Evolutionary conservation across 2,888 invertebrate species (phyloP).

Genomic region (Melinopterus prodromus): DNA sequence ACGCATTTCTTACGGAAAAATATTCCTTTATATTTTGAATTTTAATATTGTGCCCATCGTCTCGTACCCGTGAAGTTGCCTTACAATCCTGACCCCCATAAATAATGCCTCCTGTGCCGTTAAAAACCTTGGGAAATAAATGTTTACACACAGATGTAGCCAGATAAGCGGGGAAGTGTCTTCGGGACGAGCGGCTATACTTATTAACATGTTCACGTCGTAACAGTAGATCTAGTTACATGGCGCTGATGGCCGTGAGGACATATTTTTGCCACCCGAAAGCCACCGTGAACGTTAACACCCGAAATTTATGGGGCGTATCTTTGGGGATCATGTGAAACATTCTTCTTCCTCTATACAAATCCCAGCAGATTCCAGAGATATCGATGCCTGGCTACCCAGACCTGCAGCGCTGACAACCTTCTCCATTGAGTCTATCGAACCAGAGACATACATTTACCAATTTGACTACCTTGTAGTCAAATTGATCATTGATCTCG

Average conservation of each 20-base stretch:
- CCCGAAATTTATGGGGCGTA: slow-evolving; percentile 8
- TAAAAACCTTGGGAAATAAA: slow-evolving; percentile 56
- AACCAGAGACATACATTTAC: background rate
- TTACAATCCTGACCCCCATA: slow-evolving; percentile 54
- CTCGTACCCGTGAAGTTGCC: slow-evolving; percentile 38
- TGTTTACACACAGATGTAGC: slow-evolving; percentile 56
- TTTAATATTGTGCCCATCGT: slow-evolving; percentile 23
- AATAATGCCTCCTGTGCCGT: slow-evolving; percentile 53
- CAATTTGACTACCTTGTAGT: too few species aligned
- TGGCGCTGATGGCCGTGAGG: slow-evolving; percentile 16
- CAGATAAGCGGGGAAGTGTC: slow-evolving; percentile 46
- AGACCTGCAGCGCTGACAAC: background rate
- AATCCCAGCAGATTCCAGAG: background rate
- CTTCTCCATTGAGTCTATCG: background rate
- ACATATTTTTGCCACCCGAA: slow-evolving; percentile 12
- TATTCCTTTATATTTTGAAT: slow-evolving; percentile 51
- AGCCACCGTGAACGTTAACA: slow-evolving; percentile 10
- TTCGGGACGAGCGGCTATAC: slow-evolving; percentile 44
- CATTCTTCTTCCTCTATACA: slow-evolving; percentile 5
- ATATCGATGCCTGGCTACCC: background rate
- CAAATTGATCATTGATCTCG: too few species aligned
- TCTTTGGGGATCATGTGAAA: slow-evolving; percentile 16
- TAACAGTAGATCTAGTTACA: slow-evolving; percentile 37
- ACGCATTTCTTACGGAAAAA: slow-evolving; percentile 48
- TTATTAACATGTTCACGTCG: slow-evolving; percentile 55